Conservation (phyloP, 1,140 invertebrate genomes). For the Brachionus asplanchnoidis region DNA sequence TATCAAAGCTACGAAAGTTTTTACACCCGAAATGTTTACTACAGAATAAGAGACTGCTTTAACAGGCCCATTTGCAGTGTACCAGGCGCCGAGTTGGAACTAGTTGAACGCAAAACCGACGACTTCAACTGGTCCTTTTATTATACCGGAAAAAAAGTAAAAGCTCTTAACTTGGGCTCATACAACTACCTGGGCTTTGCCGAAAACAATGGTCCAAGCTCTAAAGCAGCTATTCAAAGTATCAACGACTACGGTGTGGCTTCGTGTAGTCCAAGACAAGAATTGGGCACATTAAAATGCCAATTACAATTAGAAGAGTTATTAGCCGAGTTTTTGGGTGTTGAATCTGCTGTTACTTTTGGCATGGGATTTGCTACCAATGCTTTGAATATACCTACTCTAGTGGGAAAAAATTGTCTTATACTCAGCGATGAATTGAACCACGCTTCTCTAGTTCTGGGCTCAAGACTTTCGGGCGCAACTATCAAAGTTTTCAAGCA, state of each 20-base stretch:
- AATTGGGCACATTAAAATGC: conserved; percentile 54
- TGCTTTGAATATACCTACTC: conserved; percentile 81
- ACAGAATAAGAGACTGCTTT: conserved; percentile 84
- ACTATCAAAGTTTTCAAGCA: conserved; percentile 82
- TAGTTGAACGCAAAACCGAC: conserved; percentile 75
- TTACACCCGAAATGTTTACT: conserved; percentile 86
- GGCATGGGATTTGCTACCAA: conserved; percentile 99
- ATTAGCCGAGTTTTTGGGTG: conserved; percentile 80
- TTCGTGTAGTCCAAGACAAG: conserved; percentile 44
- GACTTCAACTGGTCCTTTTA: conserved; percentile 68
- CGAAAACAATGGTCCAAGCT: conserved; percentile 57
- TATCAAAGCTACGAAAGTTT: conserved; percentile 89
- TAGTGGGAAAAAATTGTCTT: conserved; percentile 75
- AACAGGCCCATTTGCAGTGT: conserved; percentile 85
- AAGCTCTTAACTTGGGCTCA: conserved; percentile 61
- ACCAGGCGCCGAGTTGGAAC: conserved; percentile 76
- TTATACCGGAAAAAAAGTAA: conserved; percentile 52
- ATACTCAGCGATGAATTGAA: conserved; percentile 93
- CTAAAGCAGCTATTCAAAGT: conserved; percentile 50
- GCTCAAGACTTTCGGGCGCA: conserved; percentile 78
- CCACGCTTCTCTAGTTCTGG: conserved; percentile 91
- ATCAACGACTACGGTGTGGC: conserved; percentile 56
- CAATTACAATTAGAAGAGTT: conserved; percentile 76
- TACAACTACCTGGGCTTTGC: conserved; percentile 64
- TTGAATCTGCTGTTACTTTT: conserved; percentile 87